Evolutionary conservation across 2,797 vertebrate genomes (phyloP), one percentile per base, ranked within the genome.

Genomic region (Cichlasoma orientale): DNA sequence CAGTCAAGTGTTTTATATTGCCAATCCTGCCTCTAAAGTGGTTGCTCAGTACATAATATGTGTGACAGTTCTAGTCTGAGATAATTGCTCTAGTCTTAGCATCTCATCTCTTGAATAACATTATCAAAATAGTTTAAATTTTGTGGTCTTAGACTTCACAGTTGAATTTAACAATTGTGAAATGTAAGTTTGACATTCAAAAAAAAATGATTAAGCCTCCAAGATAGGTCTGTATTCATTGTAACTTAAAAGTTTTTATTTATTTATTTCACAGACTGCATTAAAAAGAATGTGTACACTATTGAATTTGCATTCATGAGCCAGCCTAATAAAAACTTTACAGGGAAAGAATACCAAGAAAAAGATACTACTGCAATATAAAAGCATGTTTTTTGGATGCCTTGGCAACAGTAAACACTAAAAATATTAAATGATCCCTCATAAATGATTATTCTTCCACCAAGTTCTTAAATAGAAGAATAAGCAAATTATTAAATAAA

Each of bases 361-460:
- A 73, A 54, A 38, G 79, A 36, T 11, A 59, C 25, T 21, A 54
- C 61, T 61, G 36, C 54, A 73, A 41, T 50, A 25, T 14, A 54
- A 74, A 71, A 54, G 27, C 14, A 68, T 33, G 7, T 71, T 36
- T 7, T 70, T 82, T 53, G 47, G 75, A 58, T 68, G 54, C 76
- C 80, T 58, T 76, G 75, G 84, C 87, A 86, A 88, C 82, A 50
- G 68, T 63, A 80, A 68, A 71, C 38, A 58, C 54, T 77, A 79
- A 83, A 87, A 85, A 82, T 63, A 70, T 75, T 55, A 74, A 55
- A 77, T 61, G 44, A 66, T 58, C 31, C 56, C 27, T 29, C 5
- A 56, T 29, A 68, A 56, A 33, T 72, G 3, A 75, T 56, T 59
- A 73, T 78, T 71, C 75, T 54, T n/a, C 58, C 41, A 61, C 33